These are phyloP conservation scores for Psilopsiagon aymara DNA, from an alignment of 2,113 vertebrate genomes.

Conservation along the genomic window DNA sequence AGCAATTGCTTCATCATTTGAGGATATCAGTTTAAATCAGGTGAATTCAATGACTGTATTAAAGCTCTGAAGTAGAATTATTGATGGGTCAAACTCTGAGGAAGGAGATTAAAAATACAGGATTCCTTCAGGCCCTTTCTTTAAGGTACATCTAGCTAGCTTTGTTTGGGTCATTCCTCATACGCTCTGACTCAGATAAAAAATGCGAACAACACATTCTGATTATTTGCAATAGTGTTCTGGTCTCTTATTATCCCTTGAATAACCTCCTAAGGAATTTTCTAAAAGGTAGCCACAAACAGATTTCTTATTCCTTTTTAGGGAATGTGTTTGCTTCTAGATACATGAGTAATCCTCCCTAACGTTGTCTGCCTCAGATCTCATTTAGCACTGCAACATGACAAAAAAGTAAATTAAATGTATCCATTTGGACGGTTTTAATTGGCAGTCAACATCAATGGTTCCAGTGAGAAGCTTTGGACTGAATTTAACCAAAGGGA, in stretches of 20 bases:
- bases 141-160: background rate
- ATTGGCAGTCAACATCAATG: background rate
- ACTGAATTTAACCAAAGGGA: background rate
- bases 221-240: background rate
- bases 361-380: constrained; percentile 22
- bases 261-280: background rate
- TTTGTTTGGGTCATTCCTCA: background rate
- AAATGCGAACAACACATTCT: background rate
- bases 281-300: background rate
- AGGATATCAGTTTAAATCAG: background rate
- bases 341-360: constrained; percentile 28
- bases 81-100: background rate
- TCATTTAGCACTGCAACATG: background rate
- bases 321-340: background rate
- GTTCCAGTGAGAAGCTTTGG: background rate
- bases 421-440: background rate
- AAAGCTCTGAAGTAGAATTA: background rate
- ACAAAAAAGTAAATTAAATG: constrained; percentile 17
- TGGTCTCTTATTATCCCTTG: background rate
- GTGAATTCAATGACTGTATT: background rate
- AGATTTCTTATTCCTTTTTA: background rate
- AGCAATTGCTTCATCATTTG: background rate
- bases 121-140: background rate
- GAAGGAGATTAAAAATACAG: background rate
- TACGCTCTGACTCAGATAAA: background rate